Evolutionary conservation across 2,888 invertebrate genomes (phyloP).

Genomic region (Apamea epomidion): DNA sequence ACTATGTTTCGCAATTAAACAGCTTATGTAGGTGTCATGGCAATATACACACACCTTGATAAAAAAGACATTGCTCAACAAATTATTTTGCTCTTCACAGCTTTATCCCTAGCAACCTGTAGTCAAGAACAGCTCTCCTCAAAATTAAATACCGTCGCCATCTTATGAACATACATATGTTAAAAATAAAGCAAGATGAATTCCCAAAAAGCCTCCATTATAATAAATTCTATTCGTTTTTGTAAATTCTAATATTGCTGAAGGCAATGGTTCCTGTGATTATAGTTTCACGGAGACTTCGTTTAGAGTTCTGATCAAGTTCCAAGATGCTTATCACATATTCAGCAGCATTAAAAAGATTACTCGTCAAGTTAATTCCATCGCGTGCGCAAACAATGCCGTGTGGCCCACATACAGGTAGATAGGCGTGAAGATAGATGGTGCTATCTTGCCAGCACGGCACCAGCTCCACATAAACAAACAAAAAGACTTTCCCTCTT

Average conservation of each 20-base stretch:
- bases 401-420: constrained; percentile 74
- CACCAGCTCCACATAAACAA: constrained; percentile 70
- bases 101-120: not conserved
- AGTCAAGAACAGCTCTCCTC: not conserved
- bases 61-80: not conserved
- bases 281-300: constrained; percentile 16
- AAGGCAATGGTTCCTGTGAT: not conserved
- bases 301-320: constrained; percentile 44
- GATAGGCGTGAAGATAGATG: constrained; percentile 72
- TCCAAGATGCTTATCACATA: constrained; percentile 63
- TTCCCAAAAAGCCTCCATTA: not conserved
- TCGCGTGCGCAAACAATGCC: constrained; percentile 77
- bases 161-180: not conserved
- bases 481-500: constrained; percentile 74
- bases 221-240: not conserved
- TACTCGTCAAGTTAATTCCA: constrained; percentile 68
- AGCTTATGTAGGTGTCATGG: not conserved
- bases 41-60: not conserved
- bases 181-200: constrained; percentile 10
- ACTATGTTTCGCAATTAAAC: not conserved
- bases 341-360: constrained; percentile 69
- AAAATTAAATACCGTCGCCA: constrained; percentile 10
- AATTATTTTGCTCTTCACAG: not conserved
- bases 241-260: constrained; percentile 1
- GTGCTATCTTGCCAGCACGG: constrained; percentile 70